Conservation (phyloP, 2,797 vertebrate genomes). For the Halcyon leucocephala region DNA sequence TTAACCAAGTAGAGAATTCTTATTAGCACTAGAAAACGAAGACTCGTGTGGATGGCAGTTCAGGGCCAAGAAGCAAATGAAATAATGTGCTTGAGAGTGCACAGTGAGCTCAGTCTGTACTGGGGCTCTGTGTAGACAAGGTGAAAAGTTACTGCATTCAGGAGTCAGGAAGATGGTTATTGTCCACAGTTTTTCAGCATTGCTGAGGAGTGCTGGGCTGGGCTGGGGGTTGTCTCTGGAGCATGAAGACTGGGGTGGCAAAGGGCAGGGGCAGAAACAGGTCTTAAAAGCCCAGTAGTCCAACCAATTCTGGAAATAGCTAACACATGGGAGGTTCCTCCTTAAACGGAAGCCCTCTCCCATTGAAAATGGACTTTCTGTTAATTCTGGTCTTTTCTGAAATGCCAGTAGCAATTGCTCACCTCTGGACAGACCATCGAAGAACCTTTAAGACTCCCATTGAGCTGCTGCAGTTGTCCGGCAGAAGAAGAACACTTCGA, state of each 20-base stretch:
- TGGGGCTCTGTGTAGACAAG: not conserved
- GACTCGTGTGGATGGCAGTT: not conserved
- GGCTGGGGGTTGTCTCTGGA: not conserved
- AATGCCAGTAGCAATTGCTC: not conserved
- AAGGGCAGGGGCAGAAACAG: not conserved
- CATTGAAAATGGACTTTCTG: not conserved
- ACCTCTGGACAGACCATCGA: not conserved
- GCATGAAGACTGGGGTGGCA: not conserved
- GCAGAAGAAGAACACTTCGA: not conserved
- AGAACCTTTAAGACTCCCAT: not conserved
- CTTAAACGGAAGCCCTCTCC: not conserved
- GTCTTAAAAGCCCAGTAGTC: accelerated
- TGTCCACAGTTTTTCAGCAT: not conserved
- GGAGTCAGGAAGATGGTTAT: not conserved
- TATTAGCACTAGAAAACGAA: not conserved
- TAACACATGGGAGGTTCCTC: not conserved
- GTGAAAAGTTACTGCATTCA: not conserved
- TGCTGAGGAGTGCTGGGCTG: accelerated
- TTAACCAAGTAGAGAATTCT: not conserved
- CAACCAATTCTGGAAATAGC: not conserved
- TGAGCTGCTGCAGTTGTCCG: not conserved
- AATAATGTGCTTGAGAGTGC: not conserved
- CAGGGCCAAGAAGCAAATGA: not conserved
- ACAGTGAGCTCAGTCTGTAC: accelerated
- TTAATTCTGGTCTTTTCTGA: not conserved